These are phyloP conservation scores for Ochlodes sylvanus DNA, from an alignment of 2,888 invertebrate genomes.

Conservation along the genomic window DNA sequence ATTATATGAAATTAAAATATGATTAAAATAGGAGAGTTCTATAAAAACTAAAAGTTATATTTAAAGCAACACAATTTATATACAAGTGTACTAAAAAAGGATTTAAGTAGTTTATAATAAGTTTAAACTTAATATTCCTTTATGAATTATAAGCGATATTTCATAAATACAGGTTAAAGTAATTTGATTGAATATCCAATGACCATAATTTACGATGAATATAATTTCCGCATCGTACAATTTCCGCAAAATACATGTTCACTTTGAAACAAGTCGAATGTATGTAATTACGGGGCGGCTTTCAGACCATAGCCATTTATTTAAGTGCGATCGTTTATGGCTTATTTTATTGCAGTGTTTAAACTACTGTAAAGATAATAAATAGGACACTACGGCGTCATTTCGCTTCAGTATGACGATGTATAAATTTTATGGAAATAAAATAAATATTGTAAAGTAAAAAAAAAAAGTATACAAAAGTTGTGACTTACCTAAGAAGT, in stretches of 20 bases:
- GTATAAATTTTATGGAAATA: neutral
- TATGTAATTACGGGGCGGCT: conserved; percentile 16
- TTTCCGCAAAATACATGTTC: conserved; percentile 1
- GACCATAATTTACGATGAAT: neutral
- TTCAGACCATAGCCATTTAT: neutral
- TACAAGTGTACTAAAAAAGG: no score
- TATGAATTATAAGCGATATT: no score
- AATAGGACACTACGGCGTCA: neutral
- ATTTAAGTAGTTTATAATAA: no score
- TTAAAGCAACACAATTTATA: no score
- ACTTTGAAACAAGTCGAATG: conserved; percentile 3
- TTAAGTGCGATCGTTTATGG: conserved; percentile 13
- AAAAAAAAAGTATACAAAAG: neutral
- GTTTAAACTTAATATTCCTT: no score
- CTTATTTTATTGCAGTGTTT: conserved; percentile 19
- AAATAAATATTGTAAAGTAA: neutral
- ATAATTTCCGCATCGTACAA: neutral
- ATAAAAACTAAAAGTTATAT: no score
- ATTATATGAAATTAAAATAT: no score
- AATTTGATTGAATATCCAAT: neutral
- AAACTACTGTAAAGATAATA: neutral
- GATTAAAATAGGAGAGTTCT: no score
- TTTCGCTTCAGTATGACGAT: neutral
- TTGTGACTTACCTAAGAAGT: conserved; percentile 75
- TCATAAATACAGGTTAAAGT: neutral